Conservation (phyloP, 2,888 invertebrate genomes). For the Drosophila macrospina region DNA sequence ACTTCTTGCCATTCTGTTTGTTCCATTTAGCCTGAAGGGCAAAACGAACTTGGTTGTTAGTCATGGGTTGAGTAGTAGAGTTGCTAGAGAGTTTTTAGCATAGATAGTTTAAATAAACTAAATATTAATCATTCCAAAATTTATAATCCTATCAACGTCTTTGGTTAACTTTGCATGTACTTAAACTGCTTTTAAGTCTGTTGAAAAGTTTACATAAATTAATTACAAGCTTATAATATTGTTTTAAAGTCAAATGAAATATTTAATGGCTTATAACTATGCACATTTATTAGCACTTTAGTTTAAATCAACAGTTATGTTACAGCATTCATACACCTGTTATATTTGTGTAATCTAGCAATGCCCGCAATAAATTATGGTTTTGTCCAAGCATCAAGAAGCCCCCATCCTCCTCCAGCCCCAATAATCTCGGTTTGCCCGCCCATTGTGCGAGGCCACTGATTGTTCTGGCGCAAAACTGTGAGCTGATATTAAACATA, state of each 20-base stretch:
- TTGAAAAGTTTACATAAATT: background rate
- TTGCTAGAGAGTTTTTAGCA: no score
- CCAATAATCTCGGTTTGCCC: background rate
- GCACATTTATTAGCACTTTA: slow-evolving; percentile 2
- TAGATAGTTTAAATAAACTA: no score
- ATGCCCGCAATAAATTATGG: slow-evolving; percentile 1
- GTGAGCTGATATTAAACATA: slow-evolving; percentile 57
- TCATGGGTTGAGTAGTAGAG: background rate
- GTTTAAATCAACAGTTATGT: background rate
- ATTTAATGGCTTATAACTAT: background rate
- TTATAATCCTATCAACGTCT: no score
- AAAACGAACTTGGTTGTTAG: background rate
- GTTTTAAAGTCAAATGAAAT: background rate
- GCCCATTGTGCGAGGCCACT: slow-evolving; percentile 12
- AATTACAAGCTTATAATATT: background rate
- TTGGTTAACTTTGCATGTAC: no score
- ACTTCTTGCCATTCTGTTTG: background rate
- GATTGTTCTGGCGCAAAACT: slow-evolving; percentile 19
- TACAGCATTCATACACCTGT: slow-evolving; percentile 1
- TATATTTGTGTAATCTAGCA: slow-evolving; percentile 8
- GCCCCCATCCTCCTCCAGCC: background rate
- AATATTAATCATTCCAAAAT: no score
- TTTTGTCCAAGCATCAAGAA: slow-evolving; percentile 22
- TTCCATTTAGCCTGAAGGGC: background rate
- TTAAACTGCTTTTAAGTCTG: no score